Evolutionary conservation across 2,888 invertebrate species (phyloP), one percentile per base, ranked within the genome.

Genomic region (Embidobia sp.): DNA sequence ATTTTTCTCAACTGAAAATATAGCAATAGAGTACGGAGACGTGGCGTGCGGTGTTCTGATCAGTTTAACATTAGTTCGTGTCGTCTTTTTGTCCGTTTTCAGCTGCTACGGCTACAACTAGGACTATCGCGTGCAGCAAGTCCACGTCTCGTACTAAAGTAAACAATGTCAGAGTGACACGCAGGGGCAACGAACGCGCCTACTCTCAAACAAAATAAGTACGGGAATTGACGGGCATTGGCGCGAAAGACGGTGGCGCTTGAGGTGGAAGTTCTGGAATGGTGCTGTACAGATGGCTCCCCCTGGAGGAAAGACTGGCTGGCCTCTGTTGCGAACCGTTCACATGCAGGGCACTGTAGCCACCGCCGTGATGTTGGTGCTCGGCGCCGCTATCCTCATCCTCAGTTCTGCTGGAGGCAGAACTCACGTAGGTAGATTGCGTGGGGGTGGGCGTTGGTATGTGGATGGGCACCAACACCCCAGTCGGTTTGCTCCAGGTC

Each of bases 371-470:
- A 27, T 91, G 90, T 13, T 92, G 91, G 79, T 92, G 92, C 75
- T 92, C 93, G 81, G 92, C 92, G 79, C 93, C 92, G 67, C 88
- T 89, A 82, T 92, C 92, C 89, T 93, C 93, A 86, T 93, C 92
- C 88, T 93, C 93, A 53, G 93, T 92, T 75, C 92, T 91, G 69
- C 92, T 92, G 5, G 92, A 92, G 22, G 88, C 87, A 53, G 89
- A 89, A 81, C 89, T 89, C 77, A 93, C 92, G 89, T 93, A 93
- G 40, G 93, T 93, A 80, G 93, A 93, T 84, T 93, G 93, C 89
- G 93, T 91, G 33, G 93, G 93, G 80, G 93, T 93, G 46, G 93
- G 92, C 89, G 93, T 93, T 90, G 92, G 89, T 55, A 88, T 88
- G 81, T 89, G 89, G 55, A 89, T 88, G 72, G 90, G 90, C 78